Evolutionary conservation across 2,888 invertebrate species (phyloP), one percentile per base, ranked within the genome.

Genomic region (Adelognathus sp.): DNA sequence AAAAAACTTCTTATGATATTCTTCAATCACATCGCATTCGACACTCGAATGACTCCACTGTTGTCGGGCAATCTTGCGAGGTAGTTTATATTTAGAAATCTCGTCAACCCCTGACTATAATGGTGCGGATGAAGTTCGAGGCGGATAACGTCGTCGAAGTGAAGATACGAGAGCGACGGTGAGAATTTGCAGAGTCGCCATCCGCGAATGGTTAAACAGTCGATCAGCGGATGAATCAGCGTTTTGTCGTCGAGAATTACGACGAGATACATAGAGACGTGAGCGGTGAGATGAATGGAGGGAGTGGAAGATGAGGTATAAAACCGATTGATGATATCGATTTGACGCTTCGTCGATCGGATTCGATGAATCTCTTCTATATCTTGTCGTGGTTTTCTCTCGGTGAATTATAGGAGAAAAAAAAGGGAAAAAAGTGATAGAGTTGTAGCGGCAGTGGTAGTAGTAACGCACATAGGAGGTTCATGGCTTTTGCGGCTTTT

Each of bases 401-500:
- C 52, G 16, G 29, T 27, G 31, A 54, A 60, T 60, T 66, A 64
- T 31, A 33, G 52, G 50, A 56, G 71, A 54, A 46, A 44, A 58
- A 73, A 44, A 77, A 54, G 71, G 29, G 24, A 7, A 4, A 41
- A 24, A 44, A 44, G 18, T 6, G 18, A 21, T 6, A 6, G 24
- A 16, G 46, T n/a, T 24, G 44, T 36, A 21, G 58, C 18, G 14
- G 56, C 58, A 50, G 50, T 21, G 50, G 63, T 66, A 63, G 54
- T 75, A 79, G 76, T 79, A 79, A 82, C 84, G 81, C 83, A 82
- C 50, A 81, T 77, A 33, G 72, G 81, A 84, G 33, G 54, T 86
- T 82, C 81, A 83, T 85, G 85, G 85, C 84, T 83, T 85, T 82
- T 83, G 85, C 81, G 86, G 86, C 80, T 84, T 50, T 84, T 85